Evolutionary conservation across 2,888 invertebrate species (phyloP), one percentile per base, ranked within the genome.

Genomic region (Fragum whitleyi): DNA sequence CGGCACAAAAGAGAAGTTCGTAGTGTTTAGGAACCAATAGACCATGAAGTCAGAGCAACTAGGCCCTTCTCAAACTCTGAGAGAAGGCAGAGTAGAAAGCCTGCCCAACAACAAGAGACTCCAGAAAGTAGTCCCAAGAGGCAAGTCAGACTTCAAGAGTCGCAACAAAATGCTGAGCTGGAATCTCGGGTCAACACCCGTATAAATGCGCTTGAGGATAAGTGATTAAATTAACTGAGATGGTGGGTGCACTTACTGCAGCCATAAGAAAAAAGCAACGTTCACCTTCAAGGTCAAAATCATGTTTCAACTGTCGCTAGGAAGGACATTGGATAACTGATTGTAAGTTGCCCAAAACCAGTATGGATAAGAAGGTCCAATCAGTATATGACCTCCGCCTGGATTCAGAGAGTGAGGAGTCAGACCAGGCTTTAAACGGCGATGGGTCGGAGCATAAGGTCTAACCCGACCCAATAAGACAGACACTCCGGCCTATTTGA

Each of bases 261-360:
- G 16, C 61, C 5, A 32, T 61, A 19, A 28, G 9, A 9, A 36
- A 21, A 61, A 29, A 32, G 19, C 11, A 29, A 16, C 2, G 61
- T 26, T 61, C 61, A 14, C 61, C 32, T 16, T 2, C 32, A 28
- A 61, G 61, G 19, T n/a, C 29, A 6, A 29, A 32, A 16, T 14
- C 32, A 11, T 61, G 61, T 32, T 61, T 61, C 32, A 61, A 61
- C n/a, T 61, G 61, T 61, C 29, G 61, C 11, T 11, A 61, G 19
- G 61, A 61, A 61, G 61, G 61, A 16, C 61, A 61, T 61, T 61
- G 61, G 61, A 28, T 28, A 14, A 9, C 29, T 29, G 61, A 61
- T 21, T 61, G 32, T 29, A 32, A 28, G 7, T 19, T 32, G 32
- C 32, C 32, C 3, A 36, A 36, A 36, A 36, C 32, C 9, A 36